Conservation (phyloP, 2,888 invertebrate species). For the Epistrophe grossulariae region DNA sequence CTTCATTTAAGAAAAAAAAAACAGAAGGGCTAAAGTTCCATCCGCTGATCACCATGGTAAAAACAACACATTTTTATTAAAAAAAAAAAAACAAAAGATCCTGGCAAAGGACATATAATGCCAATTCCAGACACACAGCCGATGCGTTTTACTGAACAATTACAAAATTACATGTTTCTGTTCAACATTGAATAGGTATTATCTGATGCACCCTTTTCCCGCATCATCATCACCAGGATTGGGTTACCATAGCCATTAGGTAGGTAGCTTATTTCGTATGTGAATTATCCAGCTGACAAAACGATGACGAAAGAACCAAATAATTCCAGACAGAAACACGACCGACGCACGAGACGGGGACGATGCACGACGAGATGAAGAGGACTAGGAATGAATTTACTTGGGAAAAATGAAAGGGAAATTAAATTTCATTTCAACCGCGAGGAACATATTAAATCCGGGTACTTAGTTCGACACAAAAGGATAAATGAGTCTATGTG, state of each 20-base stretch:
- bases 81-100: neutral
- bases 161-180: slow-evolving; percentile 54
- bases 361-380: neutral
- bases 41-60: neutral
- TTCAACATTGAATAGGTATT: slow-evolving; percentile 14
- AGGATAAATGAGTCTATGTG: slow-evolving; percentile 37
- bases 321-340: slow-evolving; percentile 14
- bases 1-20: neutral
- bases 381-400: slow-evolving; percentile 23
- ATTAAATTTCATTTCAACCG: slow-evolving; percentile 74
- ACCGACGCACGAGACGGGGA: neutral
- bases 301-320: slow-evolving; percentile 9
- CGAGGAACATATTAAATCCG: slow-evolving; percentile 75
- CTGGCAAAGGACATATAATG: slow-evolving; percentile 32
- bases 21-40: neutral
- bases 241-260: neutral
- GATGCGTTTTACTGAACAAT: slow-evolving; percentile 50
- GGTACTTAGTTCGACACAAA: slow-evolving; percentile 72
- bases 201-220: slow-evolving; percentile 30
- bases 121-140: slow-evolving; percentile 40
- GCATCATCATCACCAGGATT: slow-evolving; percentile 26
- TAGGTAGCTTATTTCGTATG: slow-evolving; percentile 16
- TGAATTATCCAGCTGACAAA: slow-evolving; percentile 67
- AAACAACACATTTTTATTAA: neutral
- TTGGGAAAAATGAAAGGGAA: slow-evolving; percentile 68